Evolutionary conservation across 2,888 invertebrate species (phyloP), one percentile per base, ranked within the genome.

Genomic region (Megalurothrips usitatus): DNA sequence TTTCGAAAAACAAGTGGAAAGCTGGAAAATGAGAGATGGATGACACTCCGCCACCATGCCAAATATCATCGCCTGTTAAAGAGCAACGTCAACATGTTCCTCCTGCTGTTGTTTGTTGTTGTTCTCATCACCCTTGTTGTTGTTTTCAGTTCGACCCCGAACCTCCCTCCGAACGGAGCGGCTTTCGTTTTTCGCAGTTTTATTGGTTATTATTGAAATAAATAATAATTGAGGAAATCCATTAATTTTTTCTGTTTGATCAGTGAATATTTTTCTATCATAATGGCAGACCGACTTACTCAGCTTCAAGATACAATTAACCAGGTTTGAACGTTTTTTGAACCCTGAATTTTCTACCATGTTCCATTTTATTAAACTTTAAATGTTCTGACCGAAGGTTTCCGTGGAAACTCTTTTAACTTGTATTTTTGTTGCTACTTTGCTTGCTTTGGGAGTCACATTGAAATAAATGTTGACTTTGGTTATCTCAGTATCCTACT

Each of bases 221-320:
- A 1, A 14, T 52, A 52, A 52, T 12, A 52, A 14, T 58, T 10
- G 3, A 52, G 19, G 1, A 58, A 58, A 58, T 4, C 58, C 17
- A 58, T 58, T 19, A 58, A 19, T 14, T 14, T 58, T 19, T 58
- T 10, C 1, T 6, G 17, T 52, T 52, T 17, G 6, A 58, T 17
- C 0, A 58, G 2, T n/a, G 14, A 58, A 58, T 75, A 75, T 1
- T 26, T 75, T 75, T 1, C 23, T 12, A 28, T 79, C 82, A 86
- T 81, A 83, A 98, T 98, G 98, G 96, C 97, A 34, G 98, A 98
- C 87, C 91, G 97, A 84, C 89, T 98, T 81, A 98, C 97, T 0
- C 98, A 98, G 88, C 89, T 98, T 2, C 98, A 98, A 87, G 98
- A 98, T 86, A 95, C 96, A 80, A 96, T 98, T 80, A 98, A 98